Base-by-base conservation (phyloP, 2,888 invertebrate genomes). In the Arctia plantaginis region DNA sequence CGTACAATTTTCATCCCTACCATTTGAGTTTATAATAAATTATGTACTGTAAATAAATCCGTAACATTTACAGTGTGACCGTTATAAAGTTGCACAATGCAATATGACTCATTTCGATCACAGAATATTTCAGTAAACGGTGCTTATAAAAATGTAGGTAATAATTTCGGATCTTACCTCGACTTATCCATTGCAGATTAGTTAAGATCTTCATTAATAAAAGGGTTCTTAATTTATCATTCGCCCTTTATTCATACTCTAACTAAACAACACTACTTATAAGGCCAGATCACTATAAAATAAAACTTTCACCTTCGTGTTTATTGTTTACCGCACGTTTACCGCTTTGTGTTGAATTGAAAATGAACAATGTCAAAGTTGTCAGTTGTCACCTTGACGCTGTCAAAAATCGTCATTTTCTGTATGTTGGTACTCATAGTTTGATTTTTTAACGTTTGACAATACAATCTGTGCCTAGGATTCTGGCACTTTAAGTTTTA, bases 151-250 rank as follows among this genome's bases (percentile, higher is more conserved):
- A 78, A 78, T 66, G 68, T 81, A 80, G 44, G 72, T 69, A 70
- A 59, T 70, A 23, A 23, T 69, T 70, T 65, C 33, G 62, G 44
- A 75, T 66, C 83, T 77, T 84, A 89, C 88, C 88, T 87, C 33
- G 88, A 84, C 75, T 86, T 89, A 71, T 88, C 88, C 89, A 89
- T 89, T 68, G 35, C 73, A 44, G 30, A 66, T 65, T 59, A 66
- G 70, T 44, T 64, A 66, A 64, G 72, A 69, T 39, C 73, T 51
- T 75, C 72, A 75, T 47, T 51, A 33, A 73, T 33, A 41, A 64
- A 69, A 33, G 27, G 62, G 4, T 27, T 64, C 12, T n/a, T 69
- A 47, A 69, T 69, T 66, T 67, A 66, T 70, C 15, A 72, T 69
- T 69, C 69, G 76, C 62, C 47, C 47, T n/a, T 69, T 71, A 74